These are phyloP conservation scores for Dichetophora obliterata DNA, from an alignment of 2,888 invertebrate genomes.

Conservation along the genomic window DNA sequence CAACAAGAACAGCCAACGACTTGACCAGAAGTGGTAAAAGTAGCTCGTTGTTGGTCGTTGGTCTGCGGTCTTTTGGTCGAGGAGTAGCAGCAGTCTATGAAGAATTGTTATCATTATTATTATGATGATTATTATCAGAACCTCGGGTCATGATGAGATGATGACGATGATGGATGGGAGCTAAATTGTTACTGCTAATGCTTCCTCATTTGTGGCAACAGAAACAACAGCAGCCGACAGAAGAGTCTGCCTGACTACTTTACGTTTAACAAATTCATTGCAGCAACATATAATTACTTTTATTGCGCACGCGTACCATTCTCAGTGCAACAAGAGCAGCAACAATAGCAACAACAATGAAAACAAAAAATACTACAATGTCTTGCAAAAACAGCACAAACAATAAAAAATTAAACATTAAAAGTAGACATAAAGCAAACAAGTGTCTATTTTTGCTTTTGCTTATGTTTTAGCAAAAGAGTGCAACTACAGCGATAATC, in stretches of 20 bases:
- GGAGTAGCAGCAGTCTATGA: neutral
- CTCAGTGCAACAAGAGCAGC: neutral
- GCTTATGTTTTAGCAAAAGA: neutral
- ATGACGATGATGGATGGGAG: conserved; percentile 35
- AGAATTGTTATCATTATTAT: conserved; percentile 34
- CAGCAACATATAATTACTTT: conserved; percentile 39
- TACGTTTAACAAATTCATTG: conserved; percentile 33
- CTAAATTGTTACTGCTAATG: conserved; percentile 23
- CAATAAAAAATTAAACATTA: neutral
- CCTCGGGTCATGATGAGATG: conserved; percentile 31
- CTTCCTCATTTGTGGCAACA: conserved; percentile 34
- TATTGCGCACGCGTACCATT: conserved; percentile 36
- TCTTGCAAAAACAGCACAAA: neutral
- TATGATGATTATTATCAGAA: conserved; percentile 39
- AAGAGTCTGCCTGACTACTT: conserved; percentile 10
- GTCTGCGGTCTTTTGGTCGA: neutral
- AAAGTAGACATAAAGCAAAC: neutral
- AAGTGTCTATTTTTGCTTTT: no score
- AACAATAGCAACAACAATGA: neutral
- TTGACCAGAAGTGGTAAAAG: conserved; percentile 25
- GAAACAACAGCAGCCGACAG: conserved; percentile 10
- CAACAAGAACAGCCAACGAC: neutral
- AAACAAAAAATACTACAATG: conserved; percentile 7
- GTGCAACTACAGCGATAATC: neutral
- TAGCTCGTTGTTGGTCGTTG: neutral